Evolutionary conservation across 2,113 vertebrate genomes (phyloP).

Genomic region (Columba janthina): DNA sequence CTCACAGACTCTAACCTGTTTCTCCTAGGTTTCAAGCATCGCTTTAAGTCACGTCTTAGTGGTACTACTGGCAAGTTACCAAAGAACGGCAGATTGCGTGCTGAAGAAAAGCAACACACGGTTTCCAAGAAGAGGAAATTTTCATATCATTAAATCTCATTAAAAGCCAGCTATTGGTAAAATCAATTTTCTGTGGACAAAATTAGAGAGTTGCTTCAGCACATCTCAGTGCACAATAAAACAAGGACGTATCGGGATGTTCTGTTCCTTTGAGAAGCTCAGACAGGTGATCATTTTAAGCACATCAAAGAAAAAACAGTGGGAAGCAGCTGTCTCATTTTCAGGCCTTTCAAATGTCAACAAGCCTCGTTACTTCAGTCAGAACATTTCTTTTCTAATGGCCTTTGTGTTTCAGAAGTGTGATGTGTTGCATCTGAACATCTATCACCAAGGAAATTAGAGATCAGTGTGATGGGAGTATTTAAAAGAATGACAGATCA

Average conservation of each 20-base stretch:
- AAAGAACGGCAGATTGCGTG: accelerated
- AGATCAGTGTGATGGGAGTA: not conserved
- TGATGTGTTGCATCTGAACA: not conserved
- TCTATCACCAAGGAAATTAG: not conserved
- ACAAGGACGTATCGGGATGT: not conserved
- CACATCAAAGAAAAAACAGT: not conserved
- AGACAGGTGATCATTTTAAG: not conserved
- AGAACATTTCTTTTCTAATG: not conserved
- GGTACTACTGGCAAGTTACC: not conserved
- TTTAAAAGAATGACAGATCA: not conserved
- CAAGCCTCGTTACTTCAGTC: not conserved
- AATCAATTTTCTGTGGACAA: not conserved
- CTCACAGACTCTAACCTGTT: not conserved
- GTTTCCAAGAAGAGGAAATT: not conserved
- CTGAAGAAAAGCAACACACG: not conserved
- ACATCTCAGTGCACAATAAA: not conserved
- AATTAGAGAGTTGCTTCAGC: not conserved
- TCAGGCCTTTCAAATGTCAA: not conserved
- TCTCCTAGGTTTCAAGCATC: not conserved
- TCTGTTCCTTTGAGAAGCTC: not conserved
- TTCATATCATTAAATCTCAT: not conserved
- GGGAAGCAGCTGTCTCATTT: not conserved
- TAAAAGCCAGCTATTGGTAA: not conserved
- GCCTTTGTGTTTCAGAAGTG: not conserved
- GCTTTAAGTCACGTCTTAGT: not conserved